Base-by-base conservation (phyloP, 2,888 invertebrate species). In the Epirrhoe tristata region DNA sequence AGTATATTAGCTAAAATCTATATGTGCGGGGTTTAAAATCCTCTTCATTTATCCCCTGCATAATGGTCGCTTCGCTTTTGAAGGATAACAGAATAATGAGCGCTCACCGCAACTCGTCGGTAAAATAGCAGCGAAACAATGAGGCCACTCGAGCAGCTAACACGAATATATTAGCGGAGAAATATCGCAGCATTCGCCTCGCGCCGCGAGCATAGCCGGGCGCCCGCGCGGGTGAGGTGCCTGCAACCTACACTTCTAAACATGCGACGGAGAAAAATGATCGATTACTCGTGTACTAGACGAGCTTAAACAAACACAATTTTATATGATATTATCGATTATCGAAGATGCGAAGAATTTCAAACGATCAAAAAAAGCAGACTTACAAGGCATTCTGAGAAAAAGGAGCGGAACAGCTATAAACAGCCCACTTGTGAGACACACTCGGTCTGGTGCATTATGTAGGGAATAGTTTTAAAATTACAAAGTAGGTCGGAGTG, bases 401-500 rank as follows among this genome's bases (percentile, higher is more conserved):
- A 43, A 43, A 43, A 10, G 39, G 12, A 43, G 39, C 39, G 39
- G 12, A 43, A 12, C 39, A 12, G 12, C 39, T 12, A 3, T 34
- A n/a, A n/a, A n/a, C n/a, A n/a, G n/a, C 34, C 7, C 3, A 39
- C 12, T 43, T 43, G 39, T 39, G 1, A 39, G 39, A 39, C 48
- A 17, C 16, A 51, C 51, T 52, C 16, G 7, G 34, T 24, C 58
- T 5, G 16, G 50, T 50, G 54, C 31, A 55, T 43, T 65, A 57
- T 63, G 60, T 60, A 58, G 54, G 51, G 61, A 73, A 77, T 80
- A 80, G 81, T 80, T 80, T 77, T 75, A 74, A 79, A 79, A 75
- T 79, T 73, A 77, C 75, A 73, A 76, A 77, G 66, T 75, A 62
- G 64, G 64, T 68, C 72, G 74, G 69, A 55, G 68, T 79, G 80